Conservation (phyloP, 2,113 vertebrate species). For the Myxocyprinus asiaticus region DNA sequence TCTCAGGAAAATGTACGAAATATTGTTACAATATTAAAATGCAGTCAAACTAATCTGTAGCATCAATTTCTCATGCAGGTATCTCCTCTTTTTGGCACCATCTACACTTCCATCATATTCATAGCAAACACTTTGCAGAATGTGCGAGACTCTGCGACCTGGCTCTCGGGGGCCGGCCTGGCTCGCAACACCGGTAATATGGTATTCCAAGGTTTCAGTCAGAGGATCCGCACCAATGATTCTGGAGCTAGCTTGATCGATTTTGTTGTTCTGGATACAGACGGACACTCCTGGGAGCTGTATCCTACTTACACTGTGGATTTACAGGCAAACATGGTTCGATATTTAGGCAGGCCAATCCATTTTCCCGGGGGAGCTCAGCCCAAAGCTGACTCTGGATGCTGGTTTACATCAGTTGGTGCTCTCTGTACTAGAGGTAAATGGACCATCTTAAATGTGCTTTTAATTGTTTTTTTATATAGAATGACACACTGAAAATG, state of each 20-base stretch:
- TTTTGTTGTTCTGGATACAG: conserved; percentile 63
- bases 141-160: conserved; percentile 38
- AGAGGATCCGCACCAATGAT: conserved; percentile 55
- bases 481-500: no score
- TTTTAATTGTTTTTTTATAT: no score
- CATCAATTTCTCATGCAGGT: conserved; percentile 61
- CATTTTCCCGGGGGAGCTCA: conserved; percentile 58
- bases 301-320: conserved; percentile 55
- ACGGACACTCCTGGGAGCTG: conserved; percentile 53
- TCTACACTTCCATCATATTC: conserved; percentile 77
- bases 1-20: no score
- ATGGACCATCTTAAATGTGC: neutral
- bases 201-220: conserved; percentile 60
- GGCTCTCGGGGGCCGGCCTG: conserved; percentile 69
- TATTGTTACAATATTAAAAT: no score
- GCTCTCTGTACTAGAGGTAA: conserved; percentile 63
- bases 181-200: conserved; percentile 56
- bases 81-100: conserved; percentile 81
- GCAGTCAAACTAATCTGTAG: no score
- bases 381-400: conserved; percentile 60
- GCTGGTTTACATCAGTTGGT: conserved; percentile 60
- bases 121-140: conserved; percentile 67
- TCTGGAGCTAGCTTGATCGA: conserved; percentile 53
- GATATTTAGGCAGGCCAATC: conserved; percentile 54
- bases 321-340: conserved; percentile 55